phyloP scores from a whole-genome alignment of 92 coral and sea anemone genomes.

The Muricea muricata region DNA sequence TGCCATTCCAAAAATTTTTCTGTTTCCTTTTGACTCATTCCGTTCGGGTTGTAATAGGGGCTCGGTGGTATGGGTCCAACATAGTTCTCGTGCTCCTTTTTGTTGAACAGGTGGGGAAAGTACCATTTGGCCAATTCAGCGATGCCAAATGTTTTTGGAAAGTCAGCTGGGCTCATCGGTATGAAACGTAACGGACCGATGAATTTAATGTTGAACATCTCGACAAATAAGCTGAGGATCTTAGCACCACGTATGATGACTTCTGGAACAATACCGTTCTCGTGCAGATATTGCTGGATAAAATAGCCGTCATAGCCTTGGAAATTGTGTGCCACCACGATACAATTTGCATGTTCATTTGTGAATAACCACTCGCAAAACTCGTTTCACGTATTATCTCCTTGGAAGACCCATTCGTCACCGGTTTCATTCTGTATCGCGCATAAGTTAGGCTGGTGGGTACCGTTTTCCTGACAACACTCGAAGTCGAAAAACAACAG shows the following conservation, averaged over 20 bases:
- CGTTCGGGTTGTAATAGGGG: slow-evolving; percentile 57
- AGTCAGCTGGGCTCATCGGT: slow-evolving; percentile 46
- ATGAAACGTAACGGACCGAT: slow-evolving; percentile 53
- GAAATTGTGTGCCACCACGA: no score
- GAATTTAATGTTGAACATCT: slow-evolving; percentile 49
- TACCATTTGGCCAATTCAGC: slow-evolving; percentile 63
- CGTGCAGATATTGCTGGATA: no score
- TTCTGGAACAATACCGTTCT: background rate
- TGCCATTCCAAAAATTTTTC: slow-evolving; percentile 44
- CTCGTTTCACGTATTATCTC: no score
- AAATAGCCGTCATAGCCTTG: no score
- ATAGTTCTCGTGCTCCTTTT: slow-evolving; percentile 38
- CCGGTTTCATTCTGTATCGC: no score
- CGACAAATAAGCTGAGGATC: slow-evolving; percentile 24
- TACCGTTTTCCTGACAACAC: no score
- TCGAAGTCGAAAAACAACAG: no score
- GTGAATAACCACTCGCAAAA: no score
- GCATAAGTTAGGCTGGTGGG: no score
- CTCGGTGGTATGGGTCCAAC: slow-evolving; percentile 57
- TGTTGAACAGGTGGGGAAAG: slow-evolving; percentile 65
- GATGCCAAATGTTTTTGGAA: slow-evolving; percentile 68
- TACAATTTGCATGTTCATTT: no score
- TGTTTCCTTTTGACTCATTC: slow-evolving; percentile 42
- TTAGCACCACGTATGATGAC: slow-evolving; percentile 41
- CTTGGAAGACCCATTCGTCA: no score